phyloP scores from a whole-genome alignment of 2,888 invertebrate species.

The Hirtodrosophila trivittata region DNA sequence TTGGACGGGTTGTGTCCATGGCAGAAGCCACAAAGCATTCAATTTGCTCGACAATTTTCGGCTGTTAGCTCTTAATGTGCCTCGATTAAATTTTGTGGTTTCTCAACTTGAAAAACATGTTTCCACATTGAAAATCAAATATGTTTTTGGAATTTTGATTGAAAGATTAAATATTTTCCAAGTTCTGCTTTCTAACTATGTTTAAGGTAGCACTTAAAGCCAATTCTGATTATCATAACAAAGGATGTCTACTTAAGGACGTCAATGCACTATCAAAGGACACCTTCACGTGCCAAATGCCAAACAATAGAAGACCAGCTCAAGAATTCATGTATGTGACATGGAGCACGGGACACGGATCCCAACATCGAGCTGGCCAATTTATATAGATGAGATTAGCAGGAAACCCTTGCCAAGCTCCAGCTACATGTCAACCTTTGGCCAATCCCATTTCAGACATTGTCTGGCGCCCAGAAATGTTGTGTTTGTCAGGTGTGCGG shows the following conservation, averaged over 20 bases:
- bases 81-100: conserved; percentile 11
- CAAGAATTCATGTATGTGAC: conserved; percentile 40
- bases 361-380: conserved; percentile 35
- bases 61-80: conserved; percentile 1
- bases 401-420: conserved; percentile 6
- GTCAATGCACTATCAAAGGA: conserved; percentile 3
- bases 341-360: conserved; percentile 3
- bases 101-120: too few species aligned
- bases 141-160: too few species aligned
- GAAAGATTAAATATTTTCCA: too few species aligned
- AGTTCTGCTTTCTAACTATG: too few species aligned
- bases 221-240: too few species aligned
- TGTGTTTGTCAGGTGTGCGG: conserved; percentile 31
- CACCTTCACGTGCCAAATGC: conserved; percentile 26
- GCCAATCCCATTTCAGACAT: conserved; percentile 23
- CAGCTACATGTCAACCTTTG: neutral
- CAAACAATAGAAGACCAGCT: conserved; percentile 22
- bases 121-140: too few species aligned
- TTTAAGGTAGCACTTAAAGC: too few species aligned
- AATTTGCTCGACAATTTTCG: neutral
- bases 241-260: neutral
- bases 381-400: conserved; percentile 72
- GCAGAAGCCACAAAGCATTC: conserved; percentile 24
- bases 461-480: conserved; percentile 41
- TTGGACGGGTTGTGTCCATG: neutral